Evolutionary conservation across 1,140 invertebrate species (phyloP).

Genomic region (Papilio glaucus): DNA sequence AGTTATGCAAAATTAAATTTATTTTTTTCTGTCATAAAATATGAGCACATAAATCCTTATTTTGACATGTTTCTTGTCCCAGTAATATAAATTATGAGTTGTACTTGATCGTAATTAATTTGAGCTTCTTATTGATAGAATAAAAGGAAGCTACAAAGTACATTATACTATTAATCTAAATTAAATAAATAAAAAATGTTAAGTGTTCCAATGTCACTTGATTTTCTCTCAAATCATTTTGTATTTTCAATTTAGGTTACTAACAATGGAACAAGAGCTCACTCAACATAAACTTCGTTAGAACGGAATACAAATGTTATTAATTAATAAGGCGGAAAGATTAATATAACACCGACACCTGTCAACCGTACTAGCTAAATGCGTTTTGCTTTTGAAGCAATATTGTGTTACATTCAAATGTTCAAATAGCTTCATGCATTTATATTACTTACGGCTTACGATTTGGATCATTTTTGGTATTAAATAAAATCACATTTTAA

Average conservation of each 20-base stretch:
- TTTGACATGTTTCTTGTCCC: too few relatives aligned
- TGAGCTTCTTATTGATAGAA: too few relatives aligned
- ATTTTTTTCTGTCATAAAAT: too few relatives aligned
- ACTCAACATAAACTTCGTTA: background rate
- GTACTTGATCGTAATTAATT: too few relatives aligned
- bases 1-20: too few relatives aligned
- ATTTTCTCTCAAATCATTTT: background rate
- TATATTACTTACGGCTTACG: background rate
- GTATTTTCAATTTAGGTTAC: background rate
- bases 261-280: slow-evolving; percentile 1
- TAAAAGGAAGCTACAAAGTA: too few relatives aligned
- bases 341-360: background rate
- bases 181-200: too few relatives aligned
- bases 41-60: too few relatives aligned
- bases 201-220: background rate
- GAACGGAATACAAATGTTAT: background rate
- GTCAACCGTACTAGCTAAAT: background rate
- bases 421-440: background rate
- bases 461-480: slow-evolving; percentile 1
- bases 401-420: background rate
- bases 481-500: too few relatives aligned
- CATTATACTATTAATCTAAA: too few relatives aligned
- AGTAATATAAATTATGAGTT: too few relatives aligned
- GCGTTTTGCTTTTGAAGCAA: background rate
- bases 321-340: background rate